phyloP scores from a whole-genome alignment of 2,113 vertebrate genomes.

The Micronisus gabar region DNA sequence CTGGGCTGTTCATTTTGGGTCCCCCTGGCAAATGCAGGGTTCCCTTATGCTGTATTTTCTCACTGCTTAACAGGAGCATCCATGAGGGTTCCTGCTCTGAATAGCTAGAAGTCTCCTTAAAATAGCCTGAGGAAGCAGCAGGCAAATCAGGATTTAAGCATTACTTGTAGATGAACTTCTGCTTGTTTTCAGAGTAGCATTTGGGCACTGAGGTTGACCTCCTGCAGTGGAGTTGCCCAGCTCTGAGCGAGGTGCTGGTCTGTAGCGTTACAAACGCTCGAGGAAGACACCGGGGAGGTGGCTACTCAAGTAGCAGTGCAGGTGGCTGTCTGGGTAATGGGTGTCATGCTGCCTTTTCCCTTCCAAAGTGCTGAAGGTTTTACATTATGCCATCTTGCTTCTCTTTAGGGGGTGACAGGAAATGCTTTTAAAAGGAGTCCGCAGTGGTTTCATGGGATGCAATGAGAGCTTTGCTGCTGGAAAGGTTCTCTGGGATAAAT shows the following conservation, averaged over 20 bases:
- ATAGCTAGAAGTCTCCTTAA: background rate
- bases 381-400: background rate
- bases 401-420: background rate
- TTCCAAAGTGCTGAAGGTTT: background rate
- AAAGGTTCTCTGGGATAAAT: background rate
- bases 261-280: rapidly evolving
- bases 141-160: background rate
- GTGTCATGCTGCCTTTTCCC: background rate
- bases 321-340: rapidly evolving
- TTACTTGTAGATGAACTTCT: background rate
- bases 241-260: background rate
- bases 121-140: background rate
- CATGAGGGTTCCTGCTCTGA: background rate
- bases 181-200: background rate
- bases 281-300: background rate
- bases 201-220: background rate
- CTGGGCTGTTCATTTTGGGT: background rate
- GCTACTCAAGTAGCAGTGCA: background rate
- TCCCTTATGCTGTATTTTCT: background rate
- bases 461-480: background rate
- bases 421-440: background rate
- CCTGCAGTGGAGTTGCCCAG: background rate
- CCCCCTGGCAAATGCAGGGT: background rate
- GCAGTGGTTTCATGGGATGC: background rate
- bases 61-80: background rate